Conservation (phyloP, 2,888 invertebrate species). For the Cerastoderma edule region DNA sequence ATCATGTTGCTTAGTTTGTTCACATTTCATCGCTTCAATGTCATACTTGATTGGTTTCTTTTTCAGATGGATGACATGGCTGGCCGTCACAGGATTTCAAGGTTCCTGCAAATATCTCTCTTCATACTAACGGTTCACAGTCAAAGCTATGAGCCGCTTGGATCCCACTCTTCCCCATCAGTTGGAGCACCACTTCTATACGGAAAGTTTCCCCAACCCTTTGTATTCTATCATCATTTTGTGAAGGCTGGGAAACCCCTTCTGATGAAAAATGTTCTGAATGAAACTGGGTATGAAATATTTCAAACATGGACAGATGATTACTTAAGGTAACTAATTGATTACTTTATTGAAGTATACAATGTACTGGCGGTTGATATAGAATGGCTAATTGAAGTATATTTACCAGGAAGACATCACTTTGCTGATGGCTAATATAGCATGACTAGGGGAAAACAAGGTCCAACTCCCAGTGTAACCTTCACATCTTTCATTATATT, state of each 20-base stretch:
- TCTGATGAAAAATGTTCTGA: conserved; percentile 73
- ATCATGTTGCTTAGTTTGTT: too few relatives aligned
- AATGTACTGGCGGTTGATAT: too few relatives aligned
- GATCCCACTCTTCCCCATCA: conserved; percentile 67
- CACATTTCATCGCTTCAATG: too few relatives aligned
- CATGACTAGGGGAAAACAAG: too few relatives aligned
- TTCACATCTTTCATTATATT: too few relatives aligned
- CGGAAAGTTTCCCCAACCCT: conserved; percentile 74
- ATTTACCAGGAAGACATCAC: too few relatives aligned
- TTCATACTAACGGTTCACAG: background rate
- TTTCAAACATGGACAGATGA: conserved; percentile 76
- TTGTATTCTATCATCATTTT: conserved; percentile 74
- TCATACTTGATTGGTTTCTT: background rate
- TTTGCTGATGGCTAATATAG: too few relatives aligned
- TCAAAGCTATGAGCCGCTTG: conserved; percentile 58
- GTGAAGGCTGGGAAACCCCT: conserved; percentile 72
- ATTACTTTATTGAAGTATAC: too few relatives aligned
- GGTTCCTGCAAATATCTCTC: background rate
- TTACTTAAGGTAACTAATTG: conserved; percentile 72
- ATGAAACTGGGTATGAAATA: conserved; percentile 68
- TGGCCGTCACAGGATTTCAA: background rate
- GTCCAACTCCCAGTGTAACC: too few relatives aligned
- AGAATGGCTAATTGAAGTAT: too few relatives aligned
- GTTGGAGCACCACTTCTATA: conserved; percentile 62
- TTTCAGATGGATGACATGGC: background rate